Evolutionary conservation across 2,113 vertebrate genomes (phyloP).

Genomic region (Rhodinocichla rosea): DNA sequence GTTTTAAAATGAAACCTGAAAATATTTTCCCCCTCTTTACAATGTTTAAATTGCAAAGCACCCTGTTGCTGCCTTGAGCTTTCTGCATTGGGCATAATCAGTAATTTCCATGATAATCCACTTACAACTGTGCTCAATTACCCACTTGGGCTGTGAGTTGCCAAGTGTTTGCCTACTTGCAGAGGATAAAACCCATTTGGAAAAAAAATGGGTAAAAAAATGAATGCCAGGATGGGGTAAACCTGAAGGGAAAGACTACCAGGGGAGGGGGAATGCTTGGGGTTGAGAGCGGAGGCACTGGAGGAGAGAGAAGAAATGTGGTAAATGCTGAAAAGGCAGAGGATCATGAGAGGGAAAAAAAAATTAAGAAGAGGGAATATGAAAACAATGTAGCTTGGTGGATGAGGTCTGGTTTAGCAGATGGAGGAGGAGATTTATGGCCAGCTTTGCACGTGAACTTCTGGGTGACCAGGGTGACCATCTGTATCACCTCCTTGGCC

Average conservation of each 20-base stretch:
- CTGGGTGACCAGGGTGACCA: not conserved
- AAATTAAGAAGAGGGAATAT: not conserved
- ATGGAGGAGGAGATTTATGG: not conserved
- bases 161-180: constrained; percentile 40
- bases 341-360: not conserved
- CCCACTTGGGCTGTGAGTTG: constrained; percentile 27
- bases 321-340: not conserved
- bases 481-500: not conserved
- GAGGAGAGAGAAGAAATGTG: not conserved
- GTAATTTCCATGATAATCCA: constrained; percentile 53
- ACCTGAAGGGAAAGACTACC: not conserved
- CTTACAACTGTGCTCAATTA: constrained; percentile 49
- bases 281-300: not conserved
- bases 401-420: not conserved
- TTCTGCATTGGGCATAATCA: constrained; percentile 29
- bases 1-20: constrained; percentile 53
- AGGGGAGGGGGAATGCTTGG: not conserved
- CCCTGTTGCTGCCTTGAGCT: constrained; percentile 57
- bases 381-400: not conserved
- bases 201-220: not conserved
- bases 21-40: constrained; percentile 33
- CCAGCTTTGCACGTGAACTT: not conserved
- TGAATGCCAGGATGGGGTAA: not conserved
- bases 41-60: constrained; percentile 43
- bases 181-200: constrained; percentile 3